These are phyloP conservation scores for Adrianichthys oophorus DNA, from an alignment of 2,797 vertebrate genomes.

Conservation along the genomic window DNA sequence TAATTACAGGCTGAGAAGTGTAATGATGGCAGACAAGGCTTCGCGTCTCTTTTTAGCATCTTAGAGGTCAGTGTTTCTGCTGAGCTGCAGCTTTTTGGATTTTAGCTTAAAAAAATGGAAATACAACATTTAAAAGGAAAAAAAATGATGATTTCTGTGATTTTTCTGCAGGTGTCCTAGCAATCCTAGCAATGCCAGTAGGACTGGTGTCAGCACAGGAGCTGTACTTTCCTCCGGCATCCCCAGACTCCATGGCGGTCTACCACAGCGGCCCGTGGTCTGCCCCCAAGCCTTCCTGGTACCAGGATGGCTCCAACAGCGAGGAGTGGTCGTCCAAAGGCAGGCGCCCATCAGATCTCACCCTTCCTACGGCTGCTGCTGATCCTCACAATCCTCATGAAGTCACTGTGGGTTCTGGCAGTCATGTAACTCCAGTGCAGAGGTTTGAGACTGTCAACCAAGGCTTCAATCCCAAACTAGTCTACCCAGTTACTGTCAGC, in stretches of 20 bases:
- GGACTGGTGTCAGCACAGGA: slow-evolving; percentile 86
- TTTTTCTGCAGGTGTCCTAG: slow-evolving; percentile 85
- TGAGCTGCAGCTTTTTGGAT: slow-evolving; percentile 1
- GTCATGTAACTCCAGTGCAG: slow-evolving; percentile 23
- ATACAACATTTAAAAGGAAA: not conserved
- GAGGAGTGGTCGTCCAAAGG: slow-evolving; percentile 58
- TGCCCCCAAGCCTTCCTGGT: slow-evolving; percentile 30
- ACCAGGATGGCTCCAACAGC: slow-evolving; percentile 74
- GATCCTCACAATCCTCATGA: no score
- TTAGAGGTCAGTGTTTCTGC: slow-evolving; percentile 19
- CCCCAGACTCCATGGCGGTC: slow-evolving; percentile 81
- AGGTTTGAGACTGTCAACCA: slow-evolving; percentile 30
- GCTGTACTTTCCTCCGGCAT: slow-evolving; percentile 77
- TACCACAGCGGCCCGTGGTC: slow-evolving; percentile 56
- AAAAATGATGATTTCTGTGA: slow-evolving; percentile 6
- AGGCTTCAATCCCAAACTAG: slow-evolving; percentile 43
- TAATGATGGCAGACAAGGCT: slow-evolving; percentile 32
- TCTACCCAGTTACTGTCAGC: slow-evolving; percentile 33
- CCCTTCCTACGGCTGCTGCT: slow-evolving; percentile 26
- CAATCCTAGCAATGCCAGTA: slow-evolving; percentile 89
- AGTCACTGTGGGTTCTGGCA: slow-evolving; percentile 54
- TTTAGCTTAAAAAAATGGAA: no score
- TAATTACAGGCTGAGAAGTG: slow-evolving; percentile 48
- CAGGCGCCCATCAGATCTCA: slow-evolving; percentile 22
- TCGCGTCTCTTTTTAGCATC: slow-evolving; percentile 15